Base-by-base conservation (phyloP, 1,140 invertebrate genomes). In the Drosophila fuyamai region DNA sequence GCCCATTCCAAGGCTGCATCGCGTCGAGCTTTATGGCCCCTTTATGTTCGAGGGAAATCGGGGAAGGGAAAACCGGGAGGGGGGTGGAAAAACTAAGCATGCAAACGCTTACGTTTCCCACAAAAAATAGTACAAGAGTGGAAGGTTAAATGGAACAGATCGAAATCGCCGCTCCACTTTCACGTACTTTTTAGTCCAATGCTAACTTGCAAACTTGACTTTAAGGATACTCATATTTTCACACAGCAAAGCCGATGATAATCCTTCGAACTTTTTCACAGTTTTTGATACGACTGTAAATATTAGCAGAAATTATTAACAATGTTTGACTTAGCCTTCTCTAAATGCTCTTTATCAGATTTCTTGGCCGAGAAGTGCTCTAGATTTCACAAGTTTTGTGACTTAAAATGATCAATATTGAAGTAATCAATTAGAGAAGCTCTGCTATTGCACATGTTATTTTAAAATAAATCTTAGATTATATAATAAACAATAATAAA, bases 141-240 rank as follows among this genome's bases (percentile, higher is more conserved):
- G 35, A 18, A 43, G 62, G 62, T 63, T 66, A 32, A 70, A 46
- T 68, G 53, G 44, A 70, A 58, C 65, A 48, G 53, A 71, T 57
- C 51, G 51, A 58, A 71, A 56, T 68, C 67, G 63, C 51, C 67
- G 56, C 65, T 57, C 43, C 29, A 71, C 67, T 56, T 71, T 71
- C 43, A 73, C 68, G 70, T 68, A 16, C 14, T 51, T 68, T 68
- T 66, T 16, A 67, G 61, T 66, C 62, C 61, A 68, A 53, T 68
- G 65, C 65, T 35, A 51, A 51, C 27, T 51, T 47, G 44, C 57
- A 54, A 36, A 48, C 58, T 47, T 66, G 65, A 66, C 65, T 68
- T 44, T 43, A 66, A 68, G 61, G 48, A 66, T 62, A 68, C 60
- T 66, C n/a, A 44, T 35, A 43, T 65, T 68, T 66, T 68, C 65